These are phyloP conservation scores for Drosophila melanogaster DNA, from an alignment of 1,140 invertebrate species.

Conservation along the genomic window Release_6_plus_ISO1_MT NT_037436.4:12395001-12395500, in stretches of 20 bases:
- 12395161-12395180: constrained; percentile 57
- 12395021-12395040: constrained; percentile 28
- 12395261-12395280: constrained; percentile 72
- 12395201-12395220: constrained; percentile 67
- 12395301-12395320: constrained; percentile 67
- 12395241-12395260: constrained; percentile 63
- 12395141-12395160: constrained; percentile 76
- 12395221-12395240: constrained; percentile 55
- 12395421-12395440: constrained; percentile 63
- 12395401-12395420: constrained; percentile 30
- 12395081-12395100: constrained; percentile 59
- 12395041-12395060: constrained; percentile 73
- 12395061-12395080: constrained; percentile 68
- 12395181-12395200: constrained; percentile 75
- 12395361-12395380: constrained; percentile 60
- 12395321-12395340: constrained; percentile 41
- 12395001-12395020: too few species aligned
- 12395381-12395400: constrained; percentile 44
- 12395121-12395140: constrained; percentile 67
- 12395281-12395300: constrained; percentile 77
- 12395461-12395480: constrained; percentile 72
- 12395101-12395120: constrained; percentile 54
- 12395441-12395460: constrained; percentile 72
- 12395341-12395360: constrained; percentile 61
- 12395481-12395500: constrained; percentile 69